phyloP scores from a whole-genome alignment of 1,140 invertebrate species.

The Amyelois transitella region DNA sequence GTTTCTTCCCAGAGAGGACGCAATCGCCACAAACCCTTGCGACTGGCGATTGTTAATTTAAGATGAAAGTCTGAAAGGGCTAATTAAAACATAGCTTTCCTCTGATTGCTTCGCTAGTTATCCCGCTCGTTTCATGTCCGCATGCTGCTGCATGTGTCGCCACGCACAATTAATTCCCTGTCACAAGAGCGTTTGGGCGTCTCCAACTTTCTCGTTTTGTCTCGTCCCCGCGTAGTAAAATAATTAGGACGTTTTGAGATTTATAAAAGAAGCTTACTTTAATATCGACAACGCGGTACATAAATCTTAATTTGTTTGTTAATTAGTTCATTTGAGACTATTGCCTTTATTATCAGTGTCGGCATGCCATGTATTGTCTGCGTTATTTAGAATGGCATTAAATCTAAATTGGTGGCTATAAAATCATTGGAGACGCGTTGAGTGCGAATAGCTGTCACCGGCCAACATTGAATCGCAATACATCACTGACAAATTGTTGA shows the following conservation, averaged over 20 bases:
- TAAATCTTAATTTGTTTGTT: slow-evolving; percentile 69
- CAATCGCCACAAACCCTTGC: no score
- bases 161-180: slow-evolving; percentile 72
- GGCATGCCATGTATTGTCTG: not conserved
- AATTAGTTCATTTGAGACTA: slow-evolving; percentile 36
- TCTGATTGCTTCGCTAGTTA: slow-evolving; percentile 23
- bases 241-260: slow-evolving; percentile 74
- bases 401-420: not conserved
- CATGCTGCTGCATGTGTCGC: slow-evolving; percentile 55
- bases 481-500: slow-evolving; percentile 6
- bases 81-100: slow-evolving; percentile 3
- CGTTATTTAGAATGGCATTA: not conserved
- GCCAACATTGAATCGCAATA: slow-evolving; percentile 2
- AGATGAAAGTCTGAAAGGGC: not conserved
- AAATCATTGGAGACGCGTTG: not conserved
- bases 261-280: slow-evolving; percentile 72
- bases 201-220: slow-evolving; percentile 65
- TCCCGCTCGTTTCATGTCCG: slow-evolving; percentile 11
- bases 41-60: no score
- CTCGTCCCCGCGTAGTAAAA: slow-evolving; percentile 52
- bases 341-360: not conserved
- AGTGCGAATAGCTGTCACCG: slow-evolving; percentile 3
- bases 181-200: slow-evolving; percentile 72
- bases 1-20: no score
- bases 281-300: slow-evolving; percentile 70